Conservation (phyloP, 2,888 invertebrate species). For the Ametastegia equiseti region DNA sequence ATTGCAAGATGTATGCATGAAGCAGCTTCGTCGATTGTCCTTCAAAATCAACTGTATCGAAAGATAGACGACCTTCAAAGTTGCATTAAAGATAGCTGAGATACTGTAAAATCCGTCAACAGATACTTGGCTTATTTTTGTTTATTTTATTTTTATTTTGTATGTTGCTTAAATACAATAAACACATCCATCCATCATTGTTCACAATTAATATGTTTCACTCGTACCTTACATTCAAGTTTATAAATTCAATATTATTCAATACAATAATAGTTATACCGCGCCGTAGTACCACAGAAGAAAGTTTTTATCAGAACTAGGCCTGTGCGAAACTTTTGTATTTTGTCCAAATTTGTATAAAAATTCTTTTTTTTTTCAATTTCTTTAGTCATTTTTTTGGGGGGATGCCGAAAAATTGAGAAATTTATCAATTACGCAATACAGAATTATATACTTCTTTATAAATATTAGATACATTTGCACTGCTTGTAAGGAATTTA, state of each 20-base stretch:
- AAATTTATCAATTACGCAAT: neutral
- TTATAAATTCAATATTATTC: slow-evolving; percentile 60
- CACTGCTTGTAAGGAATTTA: slow-evolving; percentile 1
- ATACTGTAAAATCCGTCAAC: slow-evolving; percentile 67
- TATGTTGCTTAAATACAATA: slow-evolving; percentile 52
- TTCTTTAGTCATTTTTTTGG: no score
- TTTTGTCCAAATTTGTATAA: slow-evolving; percentile 57
- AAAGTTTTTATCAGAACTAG: slow-evolving; percentile 66
- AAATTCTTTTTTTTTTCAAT: slow-evolving; percentile 49
- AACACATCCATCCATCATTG: slow-evolving; percentile 59
- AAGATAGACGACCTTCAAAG: neutral
- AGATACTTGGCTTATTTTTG: slow-evolving; percentile 59
- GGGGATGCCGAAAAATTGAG: slow-evolving; percentile 22
- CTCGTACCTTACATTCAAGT: slow-evolving; percentile 54
- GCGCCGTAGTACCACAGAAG: slow-evolving; percentile 48
- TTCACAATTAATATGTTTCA: slow-evolving; percentile 54
- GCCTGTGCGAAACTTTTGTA: slow-evolving; percentile 60
- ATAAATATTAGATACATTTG: slow-evolving; percentile 10
- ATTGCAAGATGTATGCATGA: neutral
- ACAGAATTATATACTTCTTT: neutral
- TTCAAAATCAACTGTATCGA: neutral
- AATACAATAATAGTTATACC: slow-evolving; percentile 52
- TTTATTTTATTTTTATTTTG: slow-evolving; percentile 48
- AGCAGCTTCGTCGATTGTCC: neutral
- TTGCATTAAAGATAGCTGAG: neutral